Percentiles rank a stretch among this genome's conserved stretches.
Evolutionary conservation across 1,140 invertebrate genomes (phyloP).

Genomic region (Anthonomus grandis): DNA sequence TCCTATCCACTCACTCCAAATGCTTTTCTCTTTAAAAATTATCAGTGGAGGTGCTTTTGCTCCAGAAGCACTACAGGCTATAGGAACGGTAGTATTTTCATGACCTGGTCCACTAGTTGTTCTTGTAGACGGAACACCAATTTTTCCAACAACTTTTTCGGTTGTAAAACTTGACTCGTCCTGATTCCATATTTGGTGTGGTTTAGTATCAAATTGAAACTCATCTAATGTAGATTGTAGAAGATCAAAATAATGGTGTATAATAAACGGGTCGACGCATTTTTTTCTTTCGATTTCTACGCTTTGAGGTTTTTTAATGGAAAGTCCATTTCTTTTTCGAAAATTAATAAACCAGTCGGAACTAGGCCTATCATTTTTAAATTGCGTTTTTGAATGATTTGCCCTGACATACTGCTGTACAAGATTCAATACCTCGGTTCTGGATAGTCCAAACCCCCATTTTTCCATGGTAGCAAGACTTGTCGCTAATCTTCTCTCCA

Average conservation of each 20-base stretch:
- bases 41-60: slow-evolving; percentile 45
- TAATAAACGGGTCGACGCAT: slow-evolving; percentile 35
- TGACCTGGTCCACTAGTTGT: slow-evolving; percentile 39
- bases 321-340: slow-evolving; percentile 39
- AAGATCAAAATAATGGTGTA: slow-evolving; percentile 39
- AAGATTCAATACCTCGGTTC: slow-evolving; percentile 39
- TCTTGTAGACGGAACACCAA: slow-evolving; percentile 34
- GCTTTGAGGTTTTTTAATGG: slow-evolving; percentile 39
- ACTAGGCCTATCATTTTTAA: slow-evolving; percentile 45
- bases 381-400: slow-evolving; percentile 41
- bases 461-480: slow-evolving; percentile 38
- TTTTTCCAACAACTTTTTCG: slow-evolving; percentile 41
- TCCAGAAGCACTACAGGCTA: slow-evolving; percentile 40
- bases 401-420: slow-evolving; percentile 36
- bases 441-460: slow-evolving; percentile 43
- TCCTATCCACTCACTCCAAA: slow-evolving; percentile 31
- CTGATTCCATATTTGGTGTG: slow-evolving; percentile 41
- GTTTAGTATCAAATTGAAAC: slow-evolving; percentile 29
- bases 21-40: slow-evolving; percentile 39
- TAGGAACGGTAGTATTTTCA: slow-evolving; percentile 45
- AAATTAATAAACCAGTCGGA: slow-evolving; percentile 47
- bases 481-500: slow-evolving; percentile 35
- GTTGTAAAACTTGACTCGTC: slow-evolving; percentile 42
- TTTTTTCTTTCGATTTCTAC: slow-evolving; percentile 44
- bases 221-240: slow-evolving; percentile 30